phyloP scores from a whole-genome alignment of 2,888 invertebrate genomes.

The Drosophila borealis region DNA sequence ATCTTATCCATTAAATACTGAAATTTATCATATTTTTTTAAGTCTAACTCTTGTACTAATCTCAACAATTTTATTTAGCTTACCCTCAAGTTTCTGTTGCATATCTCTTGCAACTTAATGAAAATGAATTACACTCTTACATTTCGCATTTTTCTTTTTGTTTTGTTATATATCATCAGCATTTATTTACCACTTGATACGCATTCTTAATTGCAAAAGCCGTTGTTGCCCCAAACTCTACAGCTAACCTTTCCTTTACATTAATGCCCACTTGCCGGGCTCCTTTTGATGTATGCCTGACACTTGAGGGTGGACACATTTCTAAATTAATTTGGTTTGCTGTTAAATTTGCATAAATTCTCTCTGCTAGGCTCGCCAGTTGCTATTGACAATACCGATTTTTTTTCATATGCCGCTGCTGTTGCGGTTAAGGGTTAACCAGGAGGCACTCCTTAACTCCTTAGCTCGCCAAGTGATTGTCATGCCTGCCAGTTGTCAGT shows the following conservation, averaged over 20 bases:
- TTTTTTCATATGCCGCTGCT: conserved; percentile 8
- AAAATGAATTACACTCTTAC: conserved; percentile 18
- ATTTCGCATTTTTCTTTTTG: conserved; percentile 10
- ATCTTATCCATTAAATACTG: too few relatives aligned
- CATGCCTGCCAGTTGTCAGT: conserved; percentile 55
- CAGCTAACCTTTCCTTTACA: background rate
- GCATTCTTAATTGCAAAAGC: conserved; percentile 55
- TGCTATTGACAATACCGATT: conserved; percentile 59
- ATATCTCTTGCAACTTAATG: conserved; percentile 6
- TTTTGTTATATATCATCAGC: conserved; percentile 11
- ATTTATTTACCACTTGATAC: conserved; percentile 61
- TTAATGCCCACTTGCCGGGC: conserved; percentile 2
- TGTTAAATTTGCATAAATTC: conserved; percentile 70
- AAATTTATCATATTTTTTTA: too few relatives aligned
- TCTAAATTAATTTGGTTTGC: conserved; percentile 68
- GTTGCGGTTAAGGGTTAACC: conserved; percentile 53
- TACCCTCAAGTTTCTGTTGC: background rate
- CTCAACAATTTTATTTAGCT: background rate
- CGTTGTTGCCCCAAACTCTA: conserved; percentile 14
- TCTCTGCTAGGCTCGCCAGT: conserved; percentile 36
- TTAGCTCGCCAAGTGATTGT: conserved; percentile 61
- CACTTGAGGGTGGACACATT: conserved; percentile 77
- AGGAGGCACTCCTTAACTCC: conserved; percentile 38
- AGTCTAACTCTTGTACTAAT: background rate
- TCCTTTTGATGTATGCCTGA: conserved; percentile 59